Conservation (phyloP, 2,797 vertebrate species). For the Taeniopygia guttata region DNA sequence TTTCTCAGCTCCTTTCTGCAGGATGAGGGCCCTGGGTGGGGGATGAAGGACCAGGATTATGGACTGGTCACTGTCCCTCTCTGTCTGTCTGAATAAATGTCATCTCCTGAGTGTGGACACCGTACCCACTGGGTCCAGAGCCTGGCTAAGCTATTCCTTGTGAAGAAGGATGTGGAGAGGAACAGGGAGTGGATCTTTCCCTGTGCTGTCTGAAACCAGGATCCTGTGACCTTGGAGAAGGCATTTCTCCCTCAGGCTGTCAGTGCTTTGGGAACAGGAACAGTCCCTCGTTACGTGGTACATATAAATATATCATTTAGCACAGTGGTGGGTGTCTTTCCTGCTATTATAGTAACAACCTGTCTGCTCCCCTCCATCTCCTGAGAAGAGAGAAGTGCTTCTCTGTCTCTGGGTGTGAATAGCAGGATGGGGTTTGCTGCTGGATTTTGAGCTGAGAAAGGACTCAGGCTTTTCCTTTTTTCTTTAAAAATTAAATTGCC, state of each 20-base stretch:
- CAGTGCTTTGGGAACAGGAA: background rate
- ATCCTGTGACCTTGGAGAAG: constrained; percentile 19
- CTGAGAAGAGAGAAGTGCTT: background rate
- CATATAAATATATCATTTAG: constrained; percentile 31
- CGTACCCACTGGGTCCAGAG: background rate
- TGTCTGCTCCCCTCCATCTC: background rate
- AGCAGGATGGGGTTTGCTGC: background rate
- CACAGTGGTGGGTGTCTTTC: constrained; percentile 22
- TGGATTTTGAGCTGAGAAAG: background rate
- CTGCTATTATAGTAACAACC: constrained; percentile 41
- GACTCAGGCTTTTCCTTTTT: background rate
- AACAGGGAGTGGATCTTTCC: background rate
- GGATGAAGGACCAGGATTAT: background rate
- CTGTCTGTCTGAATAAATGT: background rate
- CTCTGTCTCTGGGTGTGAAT: background rate
- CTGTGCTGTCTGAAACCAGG: background rate
- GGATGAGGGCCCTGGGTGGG: accelerated
- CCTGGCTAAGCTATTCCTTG: background rate
- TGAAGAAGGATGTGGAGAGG: background rate
- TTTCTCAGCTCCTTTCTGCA: background rate
- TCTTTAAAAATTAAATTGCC: background rate
- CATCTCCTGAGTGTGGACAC: background rate
- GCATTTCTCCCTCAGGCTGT: background rate
- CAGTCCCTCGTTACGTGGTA: background rate
- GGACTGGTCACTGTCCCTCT: background rate